Conservation (phyloP, 2,797 vertebrate genomes). For the Sternotherus odoratus region DNA sequence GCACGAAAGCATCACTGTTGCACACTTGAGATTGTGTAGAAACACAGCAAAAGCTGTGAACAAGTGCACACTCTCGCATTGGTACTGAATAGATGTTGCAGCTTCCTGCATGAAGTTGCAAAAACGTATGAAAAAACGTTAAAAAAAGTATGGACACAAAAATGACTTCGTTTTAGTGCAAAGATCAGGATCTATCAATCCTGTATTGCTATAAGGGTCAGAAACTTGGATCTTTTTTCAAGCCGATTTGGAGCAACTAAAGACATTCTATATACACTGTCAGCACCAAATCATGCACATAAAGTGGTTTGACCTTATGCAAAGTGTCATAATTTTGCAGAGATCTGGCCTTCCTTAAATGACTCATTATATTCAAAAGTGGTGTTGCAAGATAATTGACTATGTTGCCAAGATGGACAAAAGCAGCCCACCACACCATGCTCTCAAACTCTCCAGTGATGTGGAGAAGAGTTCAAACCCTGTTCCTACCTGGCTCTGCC, state of each 20-base stretch:
- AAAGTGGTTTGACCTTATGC: no score
- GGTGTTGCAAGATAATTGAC: no score
- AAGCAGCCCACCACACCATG: neutral
- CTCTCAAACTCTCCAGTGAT: neutral
- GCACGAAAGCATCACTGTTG: neutral
- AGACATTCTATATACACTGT: neutral
- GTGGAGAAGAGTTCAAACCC: no score
- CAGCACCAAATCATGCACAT: neutral
- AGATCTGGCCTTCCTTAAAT: no score
- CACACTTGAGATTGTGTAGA: neutral
- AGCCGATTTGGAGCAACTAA: neutral
- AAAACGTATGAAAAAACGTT: neutral
- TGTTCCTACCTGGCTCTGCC: no score
- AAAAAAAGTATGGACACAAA: neutral
- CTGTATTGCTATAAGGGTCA: neutral
- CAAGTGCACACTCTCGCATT: neutral
- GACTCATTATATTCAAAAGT: no score
- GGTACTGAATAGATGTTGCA: neutral
- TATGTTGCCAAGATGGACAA: neutral
- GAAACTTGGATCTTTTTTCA: neutral
- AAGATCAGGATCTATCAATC: neutral
- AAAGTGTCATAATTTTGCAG: no score
- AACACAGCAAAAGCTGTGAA: neutral
- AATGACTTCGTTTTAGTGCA: neutral
- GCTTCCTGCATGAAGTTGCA: neutral